phyloP scores from a whole-genome alignment of 2,113 vertebrate species.

The rat (Rattus norvegicus) region DNA sequence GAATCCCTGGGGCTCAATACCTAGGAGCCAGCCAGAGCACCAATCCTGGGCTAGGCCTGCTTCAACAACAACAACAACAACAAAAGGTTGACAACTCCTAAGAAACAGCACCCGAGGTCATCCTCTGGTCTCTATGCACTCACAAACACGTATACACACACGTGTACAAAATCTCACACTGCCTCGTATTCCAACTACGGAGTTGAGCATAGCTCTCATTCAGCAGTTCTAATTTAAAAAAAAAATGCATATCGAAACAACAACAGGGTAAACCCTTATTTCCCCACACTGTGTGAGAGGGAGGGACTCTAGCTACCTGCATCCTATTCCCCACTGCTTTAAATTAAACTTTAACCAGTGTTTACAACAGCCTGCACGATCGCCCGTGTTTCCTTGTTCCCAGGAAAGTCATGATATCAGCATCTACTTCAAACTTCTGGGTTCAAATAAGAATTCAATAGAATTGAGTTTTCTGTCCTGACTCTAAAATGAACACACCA shows the following conservation, averaged over 20 bases:
- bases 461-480: slow-evolving; percentile 43
- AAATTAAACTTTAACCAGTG: slow-evolving; percentile 68
- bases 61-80: background rate
- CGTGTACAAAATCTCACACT: background rate
- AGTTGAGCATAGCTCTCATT: background rate
- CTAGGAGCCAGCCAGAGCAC: background rate
- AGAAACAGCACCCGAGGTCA: background rate
- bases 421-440: slow-evolving; percentile 57
- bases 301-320: background rate
- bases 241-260: background rate
- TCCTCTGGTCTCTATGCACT: background rate
- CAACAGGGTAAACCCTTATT: background rate
- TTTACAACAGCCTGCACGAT: slow-evolving; percentile 32
- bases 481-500: slow-evolving; percentile 25
- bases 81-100: too few species aligned
- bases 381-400: background rate
- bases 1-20: background rate
- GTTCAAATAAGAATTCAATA: slow-evolving; percentile 50
- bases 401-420: slow-evolving; percentile 40
- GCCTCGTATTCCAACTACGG: background rate
- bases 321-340: background rate
- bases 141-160: too few species aligned
- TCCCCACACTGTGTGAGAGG: background rate
- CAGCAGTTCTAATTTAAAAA: background rate
- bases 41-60: background rate